Conservation (phyloP, 2,888 invertebrate species). For the Pyralis farinalis region DNA sequence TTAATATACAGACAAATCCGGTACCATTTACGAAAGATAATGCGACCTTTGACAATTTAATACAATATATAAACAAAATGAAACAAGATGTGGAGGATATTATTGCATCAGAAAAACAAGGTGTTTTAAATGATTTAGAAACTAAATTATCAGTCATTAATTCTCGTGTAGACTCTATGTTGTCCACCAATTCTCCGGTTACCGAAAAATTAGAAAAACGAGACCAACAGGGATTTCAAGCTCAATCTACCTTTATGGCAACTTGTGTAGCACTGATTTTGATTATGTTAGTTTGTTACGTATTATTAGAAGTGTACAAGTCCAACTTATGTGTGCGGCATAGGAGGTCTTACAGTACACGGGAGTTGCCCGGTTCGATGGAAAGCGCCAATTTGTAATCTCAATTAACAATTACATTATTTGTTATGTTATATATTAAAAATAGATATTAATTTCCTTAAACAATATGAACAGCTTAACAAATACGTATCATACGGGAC, state of each 20-base stretch:
- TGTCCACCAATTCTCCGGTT: conserved; percentile 2
- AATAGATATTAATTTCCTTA: too few relatives aligned
- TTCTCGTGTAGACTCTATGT: conserved; percentile 11
- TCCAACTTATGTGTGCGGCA: conserved; percentile 20
- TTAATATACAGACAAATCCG: conserved; percentile 7
- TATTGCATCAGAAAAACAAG: conserved; percentile 25
- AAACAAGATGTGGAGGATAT: conserved; percentile 26
- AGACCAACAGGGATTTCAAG: not conserved
- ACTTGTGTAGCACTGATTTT: conserved; percentile 27
- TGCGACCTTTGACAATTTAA: conserved; percentile 16
- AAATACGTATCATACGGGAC: too few relatives aligned
- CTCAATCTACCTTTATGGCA: conserved; percentile 27
- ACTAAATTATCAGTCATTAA: conserved; percentile 20
- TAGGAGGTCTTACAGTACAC: conserved; percentile 19
- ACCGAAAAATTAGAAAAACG: not conserved
- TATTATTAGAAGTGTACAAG: conserved; percentile 25
- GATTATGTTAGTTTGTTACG: conserved; percentile 18
- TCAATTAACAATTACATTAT: too few relatives aligned
- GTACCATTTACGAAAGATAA: conserved; percentile 19
- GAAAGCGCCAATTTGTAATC: conserved; percentile 23
- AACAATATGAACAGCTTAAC: too few relatives aligned
- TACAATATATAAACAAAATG: conserved; percentile 24
- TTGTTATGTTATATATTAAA: too few relatives aligned
- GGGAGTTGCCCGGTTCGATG: conserved; percentile 23
- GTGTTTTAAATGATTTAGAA: conserved; percentile 24